These are phyloP conservation scores for Elegia similella DNA, from an alignment of 2,888 invertebrate species.

Conservation along the genomic window DNA sequence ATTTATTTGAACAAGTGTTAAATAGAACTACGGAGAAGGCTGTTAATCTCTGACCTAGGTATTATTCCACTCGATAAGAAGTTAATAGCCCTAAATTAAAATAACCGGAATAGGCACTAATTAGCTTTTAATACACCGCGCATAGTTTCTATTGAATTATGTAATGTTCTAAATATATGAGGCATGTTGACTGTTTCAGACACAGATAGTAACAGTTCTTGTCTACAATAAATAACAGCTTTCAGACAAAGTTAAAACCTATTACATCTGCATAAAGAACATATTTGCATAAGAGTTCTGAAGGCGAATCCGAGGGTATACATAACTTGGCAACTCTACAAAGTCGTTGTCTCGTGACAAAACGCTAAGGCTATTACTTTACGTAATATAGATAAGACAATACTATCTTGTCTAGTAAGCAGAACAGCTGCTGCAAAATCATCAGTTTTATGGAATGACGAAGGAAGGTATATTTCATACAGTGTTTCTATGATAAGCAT, in stretches of 20 bases:
- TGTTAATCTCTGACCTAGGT: background rate
- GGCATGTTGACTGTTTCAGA: background rate
- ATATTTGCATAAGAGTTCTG: background rate
- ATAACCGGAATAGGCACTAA: conserved; percentile 4
- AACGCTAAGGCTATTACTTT: background rate
- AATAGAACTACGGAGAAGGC: conserved; percentile 1
- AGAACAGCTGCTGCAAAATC: too few relatives aligned
- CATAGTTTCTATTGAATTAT: conserved; percentile 1
- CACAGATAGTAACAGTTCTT: background rate
- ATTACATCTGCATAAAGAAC: background rate
- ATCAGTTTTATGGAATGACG: too few relatives aligned
- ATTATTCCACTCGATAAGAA: conserved; percentile 4
- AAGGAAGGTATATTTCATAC: too few relatives aligned
- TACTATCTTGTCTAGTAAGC: background rate
- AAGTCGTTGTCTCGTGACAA: conserved; percentile 10
- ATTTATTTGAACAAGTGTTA: too few relatives aligned
- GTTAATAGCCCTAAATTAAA: conserved; percentile 12
- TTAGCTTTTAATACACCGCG: background rate
- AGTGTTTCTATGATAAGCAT: too few relatives aligned
- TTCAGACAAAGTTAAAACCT: background rate
- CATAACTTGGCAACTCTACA: conserved; percentile 12
- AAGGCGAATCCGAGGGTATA: conserved; percentile 3
- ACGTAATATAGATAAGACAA: conserved; percentile 6
- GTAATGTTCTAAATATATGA: conserved; percentile 6
- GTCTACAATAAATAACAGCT: background rate